These are phyloP conservation scores for Reticulitermes speratus DNA, from an alignment of 1,140 invertebrate genomes.

Conservation along the genomic window DNA sequence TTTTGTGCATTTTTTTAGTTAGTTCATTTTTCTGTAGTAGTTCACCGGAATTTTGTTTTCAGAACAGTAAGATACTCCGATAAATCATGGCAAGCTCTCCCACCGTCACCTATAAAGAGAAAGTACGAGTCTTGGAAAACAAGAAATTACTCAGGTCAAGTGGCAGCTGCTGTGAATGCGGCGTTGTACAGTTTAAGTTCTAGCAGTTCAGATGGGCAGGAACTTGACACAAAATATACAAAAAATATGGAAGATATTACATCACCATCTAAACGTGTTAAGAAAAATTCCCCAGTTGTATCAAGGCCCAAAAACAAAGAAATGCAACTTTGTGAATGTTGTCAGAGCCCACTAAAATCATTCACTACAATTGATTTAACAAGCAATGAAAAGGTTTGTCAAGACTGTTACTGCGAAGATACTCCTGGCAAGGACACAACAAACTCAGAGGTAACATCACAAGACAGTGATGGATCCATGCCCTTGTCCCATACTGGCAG, in stretches of 20 bases:
- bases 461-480: background rate
- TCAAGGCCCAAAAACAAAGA: background rate
- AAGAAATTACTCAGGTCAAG: background rate
- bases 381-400: background rate
- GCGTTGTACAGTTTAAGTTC: background rate
- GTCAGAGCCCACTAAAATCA: background rate
- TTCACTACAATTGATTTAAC: background rate
- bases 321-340: background rate
- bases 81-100: background rate
- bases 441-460: background rate
- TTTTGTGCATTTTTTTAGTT: background rate
- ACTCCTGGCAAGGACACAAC: background rate
- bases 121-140: background rate
- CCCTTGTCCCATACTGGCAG: background rate
- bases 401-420: background rate
- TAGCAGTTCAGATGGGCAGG: background rate
- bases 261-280: slow-evolving; percentile 6
- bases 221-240: background rate
- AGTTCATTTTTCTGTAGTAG: background rate
- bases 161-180: background rate
- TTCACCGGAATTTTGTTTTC: background rate
- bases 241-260: background rate
- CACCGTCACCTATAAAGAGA: background rate
- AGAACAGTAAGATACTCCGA: background rate
- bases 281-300: background rate